Evolutionary conservation across 2,888 invertebrate species (phyloP).

Genomic region (Cremastinae sp.): DNA sequence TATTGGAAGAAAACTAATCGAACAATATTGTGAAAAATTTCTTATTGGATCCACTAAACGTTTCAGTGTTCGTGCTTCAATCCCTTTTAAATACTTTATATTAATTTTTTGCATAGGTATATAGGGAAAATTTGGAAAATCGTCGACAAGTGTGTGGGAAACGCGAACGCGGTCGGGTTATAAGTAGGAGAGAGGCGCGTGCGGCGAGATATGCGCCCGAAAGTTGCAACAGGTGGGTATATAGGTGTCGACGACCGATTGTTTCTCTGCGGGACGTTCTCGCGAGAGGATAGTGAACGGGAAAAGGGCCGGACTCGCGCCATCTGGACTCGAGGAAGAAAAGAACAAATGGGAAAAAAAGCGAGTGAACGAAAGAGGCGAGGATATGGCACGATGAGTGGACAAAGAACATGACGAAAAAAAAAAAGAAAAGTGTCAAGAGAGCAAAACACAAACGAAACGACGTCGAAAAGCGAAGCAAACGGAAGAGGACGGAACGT

Average conservation of each 20-base stretch:
- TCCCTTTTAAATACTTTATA: no score
- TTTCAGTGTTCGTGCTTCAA: no score
- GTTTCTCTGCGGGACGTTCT: slow-evolving; percentile 63
- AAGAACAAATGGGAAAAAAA: neutral
- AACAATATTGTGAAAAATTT: no score
- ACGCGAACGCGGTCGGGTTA: slow-evolving; percentile 22
- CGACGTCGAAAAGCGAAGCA: slow-evolving; percentile 15
- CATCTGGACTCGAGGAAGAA: slow-evolving; percentile 55
- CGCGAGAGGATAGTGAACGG: slow-evolving; percentile 41
- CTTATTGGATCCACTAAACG: no score
- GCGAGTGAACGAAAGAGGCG: no score
- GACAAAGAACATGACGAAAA: no score
- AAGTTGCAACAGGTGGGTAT: slow-evolving; percentile 68
- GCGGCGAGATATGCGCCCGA: slow-evolving; percentile 62
- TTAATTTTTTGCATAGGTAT: no score
- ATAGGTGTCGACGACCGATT: slow-evolving; percentile 66
- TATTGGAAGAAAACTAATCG: no score
- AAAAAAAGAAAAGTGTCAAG: no score
- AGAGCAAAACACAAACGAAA: no score
- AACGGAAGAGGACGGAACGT: slow-evolving; percentile 14
- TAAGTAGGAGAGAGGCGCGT: slow-evolving; percentile 50
- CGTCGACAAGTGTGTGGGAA: neutral
- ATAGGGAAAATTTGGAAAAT: no score
- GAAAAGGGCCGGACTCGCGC: slow-evolving; percentile 20
- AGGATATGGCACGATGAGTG: no score